Conservation (phyloP, 2,888 invertebrate species). For the Rhingia campestris region DNA sequence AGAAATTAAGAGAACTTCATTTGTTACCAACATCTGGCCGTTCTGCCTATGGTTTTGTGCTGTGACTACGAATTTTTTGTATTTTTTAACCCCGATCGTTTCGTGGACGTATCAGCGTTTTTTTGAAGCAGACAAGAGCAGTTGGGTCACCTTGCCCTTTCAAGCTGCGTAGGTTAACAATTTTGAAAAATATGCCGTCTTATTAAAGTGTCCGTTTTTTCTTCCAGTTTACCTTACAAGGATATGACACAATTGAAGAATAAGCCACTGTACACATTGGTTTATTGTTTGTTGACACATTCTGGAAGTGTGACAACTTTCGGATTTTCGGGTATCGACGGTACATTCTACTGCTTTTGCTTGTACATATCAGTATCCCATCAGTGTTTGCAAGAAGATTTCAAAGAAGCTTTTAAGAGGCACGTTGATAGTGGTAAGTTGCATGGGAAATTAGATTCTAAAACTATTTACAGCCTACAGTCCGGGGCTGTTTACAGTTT, state of each 20-base stretch:
- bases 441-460: too few relatives aligned
- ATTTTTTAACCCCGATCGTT: constrained; percentile 24
- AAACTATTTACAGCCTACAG: too few relatives aligned
- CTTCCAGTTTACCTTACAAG: constrained; percentile 45
- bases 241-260: constrained; percentile 49
- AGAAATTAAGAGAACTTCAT: constrained; percentile 7
- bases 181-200: neutral
- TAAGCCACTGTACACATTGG: constrained; percentile 19
- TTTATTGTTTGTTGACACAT: constrained; percentile 40
- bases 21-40: constrained; percentile 16
- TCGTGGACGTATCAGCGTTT: constrained; percentile 21
- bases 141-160: constrained; percentile 50
- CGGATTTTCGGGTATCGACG: constrained; percentile 48
- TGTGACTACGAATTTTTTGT: constrained; percentile 16
- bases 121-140: constrained; percentile 2
- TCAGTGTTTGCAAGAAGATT: constrained; percentile 54
- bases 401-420: constrained; percentile 8
- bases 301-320: constrained; percentile 55
- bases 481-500: too few relatives aligned
- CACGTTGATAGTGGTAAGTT: neutral
- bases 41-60: constrained; percentile 14
- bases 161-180: constrained; percentile 41
- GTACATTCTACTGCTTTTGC: constrained; percentile 51
- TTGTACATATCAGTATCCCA: constrained; percentile 49
- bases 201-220: neutral